A percentile compares a stretch with the other conserved stretches of the same genome.
phyloP scores from a whole-genome alignment of 2,888 invertebrate species.

The Baccha elongata region DNA sequence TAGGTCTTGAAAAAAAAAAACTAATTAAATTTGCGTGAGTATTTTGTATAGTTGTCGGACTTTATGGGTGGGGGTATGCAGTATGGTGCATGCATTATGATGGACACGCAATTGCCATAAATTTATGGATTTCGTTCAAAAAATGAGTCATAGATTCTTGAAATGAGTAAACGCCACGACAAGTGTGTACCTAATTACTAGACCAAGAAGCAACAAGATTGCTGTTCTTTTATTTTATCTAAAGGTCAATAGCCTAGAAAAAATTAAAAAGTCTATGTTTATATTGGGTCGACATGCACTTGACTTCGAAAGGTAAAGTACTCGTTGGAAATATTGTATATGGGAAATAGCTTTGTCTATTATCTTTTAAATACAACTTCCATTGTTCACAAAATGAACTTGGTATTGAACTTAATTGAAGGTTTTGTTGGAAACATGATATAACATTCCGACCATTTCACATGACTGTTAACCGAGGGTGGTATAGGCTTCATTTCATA shows the following conservation, averaged over 20 bases:
- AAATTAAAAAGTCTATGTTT: background rate
- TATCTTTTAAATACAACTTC: constrained; percentile 11
- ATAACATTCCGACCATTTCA: background rate
- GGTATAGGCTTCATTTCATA: background rate
- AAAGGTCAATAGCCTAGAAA: constrained; percentile 35
- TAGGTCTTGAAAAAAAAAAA: background rate
- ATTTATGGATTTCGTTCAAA: constrained; percentile 45
- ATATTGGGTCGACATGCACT: constrained; percentile 18
- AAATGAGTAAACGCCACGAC: constrained; percentile 18
- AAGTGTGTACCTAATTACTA: constrained; percentile 26
- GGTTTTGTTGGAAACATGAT: constrained; percentile 23
- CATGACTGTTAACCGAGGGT: background rate
- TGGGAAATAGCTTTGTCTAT: background rate
- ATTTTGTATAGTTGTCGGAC: constrained; percentile 16
- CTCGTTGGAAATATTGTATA: background rate
- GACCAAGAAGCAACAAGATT: constrained; percentile 38
- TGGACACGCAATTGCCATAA: constrained; percentile 62
- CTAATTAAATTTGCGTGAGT: constrained; percentile 44
- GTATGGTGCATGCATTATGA: background rate
- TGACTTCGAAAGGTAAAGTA: background rate
- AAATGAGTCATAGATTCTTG: constrained; percentile 9
- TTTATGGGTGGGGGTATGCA: background rate
- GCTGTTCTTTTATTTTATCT: constrained; percentile 1
- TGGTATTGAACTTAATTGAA: constrained; percentile 53
- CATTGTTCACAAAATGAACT: constrained; percentile 36